Percentiles rank a stretch among this genome's conserved stretches.
phyloP scores from a whole-genome alignment of 2,113 vertebrate genomes.

The Sminthopsis crassicaudata region DNA sequence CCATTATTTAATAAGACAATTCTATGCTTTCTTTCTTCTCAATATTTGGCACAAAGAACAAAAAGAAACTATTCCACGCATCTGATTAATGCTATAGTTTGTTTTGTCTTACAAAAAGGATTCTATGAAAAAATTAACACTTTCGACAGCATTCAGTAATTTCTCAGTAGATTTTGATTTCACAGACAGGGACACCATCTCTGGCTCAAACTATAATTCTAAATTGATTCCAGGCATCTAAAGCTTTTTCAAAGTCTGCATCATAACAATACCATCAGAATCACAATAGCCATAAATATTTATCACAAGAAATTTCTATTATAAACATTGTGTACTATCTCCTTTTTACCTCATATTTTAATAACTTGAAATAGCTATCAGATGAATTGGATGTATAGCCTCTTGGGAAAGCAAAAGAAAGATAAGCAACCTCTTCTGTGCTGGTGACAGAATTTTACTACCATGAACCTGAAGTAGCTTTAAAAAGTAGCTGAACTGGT shows the following conservation, averaged over 20 bases:
- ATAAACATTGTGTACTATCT: background rate
- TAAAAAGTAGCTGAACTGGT: background rate
- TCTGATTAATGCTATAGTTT: background rate
- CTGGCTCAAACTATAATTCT: background rate
- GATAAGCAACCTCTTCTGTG: background rate
- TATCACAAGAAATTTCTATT: background rate
- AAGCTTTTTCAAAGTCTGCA: background rate
- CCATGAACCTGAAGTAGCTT: background rate
- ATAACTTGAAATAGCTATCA: background rate
- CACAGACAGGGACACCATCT: background rate
- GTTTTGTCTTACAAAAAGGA: background rate
- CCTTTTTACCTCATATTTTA: background rate
- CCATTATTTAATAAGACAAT: background rate
- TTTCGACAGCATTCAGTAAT: background rate
- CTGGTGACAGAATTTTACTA: background rate
- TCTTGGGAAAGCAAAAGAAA: background rate
- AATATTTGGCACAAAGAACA: background rate
- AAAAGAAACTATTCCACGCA: background rate
- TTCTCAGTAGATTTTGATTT: background rate
- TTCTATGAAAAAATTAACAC: background rate
- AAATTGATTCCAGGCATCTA: background rate
- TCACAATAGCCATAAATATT: background rate
- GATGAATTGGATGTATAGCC: background rate
- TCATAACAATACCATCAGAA: background rate
- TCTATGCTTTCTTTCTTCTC: background rate